Base-by-base conservation (phyloP, 2,888 invertebrate species). In the Ichneumon xanthorius region DNA sequence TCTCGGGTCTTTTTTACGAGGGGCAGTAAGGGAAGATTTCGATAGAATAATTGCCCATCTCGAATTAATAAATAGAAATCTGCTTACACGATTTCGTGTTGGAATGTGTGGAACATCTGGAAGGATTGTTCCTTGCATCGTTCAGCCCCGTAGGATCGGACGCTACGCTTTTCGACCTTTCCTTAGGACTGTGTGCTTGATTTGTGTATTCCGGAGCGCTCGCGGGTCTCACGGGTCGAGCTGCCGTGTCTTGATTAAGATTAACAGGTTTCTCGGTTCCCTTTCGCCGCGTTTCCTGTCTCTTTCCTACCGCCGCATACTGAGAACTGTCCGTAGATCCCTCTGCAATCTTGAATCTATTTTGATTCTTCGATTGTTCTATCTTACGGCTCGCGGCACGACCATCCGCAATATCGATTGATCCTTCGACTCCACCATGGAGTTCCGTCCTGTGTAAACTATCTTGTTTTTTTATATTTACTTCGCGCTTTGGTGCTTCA, bases 41-140 rank as follows among this genome's bases (percentile, higher is more conserved):
- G 30, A 30, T 30, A 30, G 30, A 30, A 30, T 30, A 30, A 30
- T 30, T 30, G 30, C 30, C 4, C 30, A 30, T 22, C 2, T 19
- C 4, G 19, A 22, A 55, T 55, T 22, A 53, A n/a, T 19, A 53
- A 53, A 53, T 19, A 16, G 19, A 5, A 53, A 53, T 53, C 16
- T 68, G 22, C 88, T 91, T 87, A 92, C 92, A 92, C n/a, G 92
- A 92, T 79, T 92, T 92, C 3, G 88, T 81, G 61, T 86, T 82
- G 1, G 88, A 86, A 33, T 61, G 63, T 55, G 82, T 76, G 33
- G 85, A 75, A 83, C 80, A 83, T 61, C 89, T 88, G 0, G 87
- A 82, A 6, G 86, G 81, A 86, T 84, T 88, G 14, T 83, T 86
- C 7, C 84, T 81, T 40, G 84, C 78, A 9, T 77, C 78, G 6